Evolutionary conservation across 2,888 invertebrate genomes (phyloP), one percentile per base, ranked within the genome.

Genomic region (Plebejus melissa): DNA sequence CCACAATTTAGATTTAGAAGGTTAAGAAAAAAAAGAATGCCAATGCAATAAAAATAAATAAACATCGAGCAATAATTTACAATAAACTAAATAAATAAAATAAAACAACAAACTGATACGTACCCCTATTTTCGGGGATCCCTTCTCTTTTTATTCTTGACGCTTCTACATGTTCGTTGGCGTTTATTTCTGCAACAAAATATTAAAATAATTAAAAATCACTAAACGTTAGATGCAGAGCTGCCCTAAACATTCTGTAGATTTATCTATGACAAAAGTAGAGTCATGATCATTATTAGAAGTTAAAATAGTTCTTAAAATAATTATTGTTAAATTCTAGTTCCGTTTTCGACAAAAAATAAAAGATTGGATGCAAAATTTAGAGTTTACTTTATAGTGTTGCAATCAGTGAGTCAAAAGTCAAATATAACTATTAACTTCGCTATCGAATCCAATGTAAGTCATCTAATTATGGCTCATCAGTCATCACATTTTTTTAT

Each of bases 121-220:
- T 82, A 94, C 94, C 94, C 91, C 93, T 91, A 86, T 94, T 94
- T 86, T 91, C 93, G 78, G 90, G 90, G 80, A 90, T 91, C 76
- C 90, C 89, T 81, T 94, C 92, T 76, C 94, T 86, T 86, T 94
- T 94, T 82, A 91, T 89, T 80, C 94, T 90, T 77, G 92, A 86
- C 71, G 88, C 90, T 80, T 93, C 91, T 82, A 91, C 87, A 80
- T 85, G 81, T 82, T 90, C 90, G 77, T 90, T 88, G 76, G 89
- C 84, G 79, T 86, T 86, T 81, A 86, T 79, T 81, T 91, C 94
- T 94, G 90, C 38, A 93, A 93, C 85, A 89, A 89, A 80, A 76
- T 22, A 76, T 77, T 80, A 76, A 6, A 32, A 75, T 69, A 22
- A 41, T 32, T 41, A 2, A 5, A 54, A 41, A 54, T 70, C 36